Evolutionary conservation across 1,140 invertebrate species (phyloP).

Genomic region (Monomorium pharaonis): DNA sequence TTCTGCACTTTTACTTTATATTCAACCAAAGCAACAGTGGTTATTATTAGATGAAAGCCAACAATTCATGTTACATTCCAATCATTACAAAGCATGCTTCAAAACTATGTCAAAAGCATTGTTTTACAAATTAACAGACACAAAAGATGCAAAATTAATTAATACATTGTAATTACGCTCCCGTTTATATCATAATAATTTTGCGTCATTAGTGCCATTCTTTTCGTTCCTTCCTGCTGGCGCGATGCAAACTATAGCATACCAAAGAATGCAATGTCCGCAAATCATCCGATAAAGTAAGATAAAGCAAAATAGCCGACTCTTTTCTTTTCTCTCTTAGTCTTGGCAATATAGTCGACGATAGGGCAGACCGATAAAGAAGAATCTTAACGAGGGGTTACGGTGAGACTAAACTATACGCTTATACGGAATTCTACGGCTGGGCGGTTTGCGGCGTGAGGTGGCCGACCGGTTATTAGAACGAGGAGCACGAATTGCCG

Average conservation of each 20-base stretch:
- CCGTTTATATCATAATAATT: neutral
- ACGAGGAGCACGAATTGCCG: constrained; percentile 74
- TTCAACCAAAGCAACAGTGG: neutral
- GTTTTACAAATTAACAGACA: neutral
- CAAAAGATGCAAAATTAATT: constrained; percentile 2
- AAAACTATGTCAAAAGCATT: neutral
- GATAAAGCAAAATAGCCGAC: constrained; percentile 1
- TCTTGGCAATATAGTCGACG: constrained; percentile 30
- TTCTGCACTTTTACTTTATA: neutral
- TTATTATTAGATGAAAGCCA: constrained; percentile 17
- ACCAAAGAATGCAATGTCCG: neutral
- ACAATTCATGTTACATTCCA: neutral
- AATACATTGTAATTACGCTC: neutral
- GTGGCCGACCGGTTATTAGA: constrained; percentile 78
- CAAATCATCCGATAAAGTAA: constrained; percentile 35
- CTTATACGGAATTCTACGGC: constrained; percentile 58
- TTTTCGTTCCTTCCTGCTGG: neutral
- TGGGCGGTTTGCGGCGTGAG: constrained; percentile 55
- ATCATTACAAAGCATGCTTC: neutral
- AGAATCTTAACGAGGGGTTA: constrained; percentile 82
- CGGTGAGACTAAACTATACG: constrained; percentile 76
- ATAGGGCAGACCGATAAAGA: constrained; percentile 76
- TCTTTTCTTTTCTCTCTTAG: neutral
- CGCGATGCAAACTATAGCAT: neutral
- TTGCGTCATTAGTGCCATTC: neutral